Evolutionary conservation across 2,797 vertebrate genomes (phyloP).

Genomic region (Micrastur ruficollis): DNA sequence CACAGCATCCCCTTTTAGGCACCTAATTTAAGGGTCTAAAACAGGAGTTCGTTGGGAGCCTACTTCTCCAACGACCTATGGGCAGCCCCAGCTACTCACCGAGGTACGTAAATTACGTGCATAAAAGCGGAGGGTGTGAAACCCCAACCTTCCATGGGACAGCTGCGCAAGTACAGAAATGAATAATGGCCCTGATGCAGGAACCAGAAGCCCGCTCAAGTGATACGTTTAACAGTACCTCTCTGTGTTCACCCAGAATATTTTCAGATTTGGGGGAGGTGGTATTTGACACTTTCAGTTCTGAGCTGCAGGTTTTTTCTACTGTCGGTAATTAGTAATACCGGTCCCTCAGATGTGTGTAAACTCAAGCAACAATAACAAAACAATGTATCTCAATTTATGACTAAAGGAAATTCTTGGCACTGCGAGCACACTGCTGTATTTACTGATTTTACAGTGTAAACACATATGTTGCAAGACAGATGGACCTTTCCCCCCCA

Average conservation of each 20-base stretch:
- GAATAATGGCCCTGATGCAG: rapidly evolving
- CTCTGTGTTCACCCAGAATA: background rate
- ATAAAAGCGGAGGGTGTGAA: background rate
- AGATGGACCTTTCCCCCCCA: conserved; percentile 81
- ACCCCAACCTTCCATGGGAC: background rate
- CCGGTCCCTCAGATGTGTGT: background rate
- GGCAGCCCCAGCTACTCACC: background rate
- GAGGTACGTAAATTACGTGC: rapidly evolving
- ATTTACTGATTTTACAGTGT: conserved; percentile 76
- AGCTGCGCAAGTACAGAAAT: rapidly evolving
- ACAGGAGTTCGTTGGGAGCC: background rate
- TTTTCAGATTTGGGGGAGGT: background rate
- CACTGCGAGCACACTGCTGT: conserved; percentile 67
- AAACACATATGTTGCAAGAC: conserved; percentile 80
- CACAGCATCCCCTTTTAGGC: background rate
- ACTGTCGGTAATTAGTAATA: background rate
- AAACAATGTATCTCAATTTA: conserved; percentile 64
- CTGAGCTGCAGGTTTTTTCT: background rate
- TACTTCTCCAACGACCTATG: background rate
- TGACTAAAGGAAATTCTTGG: conserved; percentile 74
- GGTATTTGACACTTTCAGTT: background rate
- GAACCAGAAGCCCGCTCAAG: background rate
- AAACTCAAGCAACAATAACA: conserved; percentile 59
- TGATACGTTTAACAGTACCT: rapidly evolving
- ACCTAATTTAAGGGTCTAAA: background rate